phyloP scores from a whole-genome alignment of 2,113 vertebrate genomes.

The Callorhinus ursinus region DNA sequence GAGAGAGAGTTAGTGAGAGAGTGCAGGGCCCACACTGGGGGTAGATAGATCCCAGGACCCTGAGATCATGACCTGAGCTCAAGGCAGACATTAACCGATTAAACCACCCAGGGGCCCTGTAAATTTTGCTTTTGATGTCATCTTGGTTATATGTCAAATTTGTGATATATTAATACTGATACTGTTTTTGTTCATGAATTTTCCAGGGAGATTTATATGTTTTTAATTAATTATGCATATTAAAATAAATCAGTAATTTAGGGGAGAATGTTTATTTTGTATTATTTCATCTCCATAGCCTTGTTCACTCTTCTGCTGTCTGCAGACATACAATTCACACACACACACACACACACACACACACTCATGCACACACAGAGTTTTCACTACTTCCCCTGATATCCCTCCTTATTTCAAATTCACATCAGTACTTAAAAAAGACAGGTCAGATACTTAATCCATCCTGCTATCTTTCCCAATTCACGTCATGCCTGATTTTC shows the following conservation, averaged over 20 bases:
- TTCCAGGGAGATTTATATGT: not conserved
- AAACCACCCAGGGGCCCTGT: not conserved
- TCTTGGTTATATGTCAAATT: not conserved
- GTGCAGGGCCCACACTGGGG: not conserved
- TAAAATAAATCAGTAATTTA: conserved; percentile 19
- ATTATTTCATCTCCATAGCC: not conserved
- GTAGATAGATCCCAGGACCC: not conserved
- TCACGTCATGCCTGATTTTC: not conserved
- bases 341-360: not conserved
- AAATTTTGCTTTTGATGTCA: not conserved
- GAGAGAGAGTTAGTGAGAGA: not conserved
- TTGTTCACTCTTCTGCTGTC: not conserved
- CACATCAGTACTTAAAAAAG: not conserved
- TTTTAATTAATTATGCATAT: conserved; percentile 1
- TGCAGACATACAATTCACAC: not conserved
- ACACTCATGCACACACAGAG: not conserved
- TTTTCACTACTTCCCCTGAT: not conserved
- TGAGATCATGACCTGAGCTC: not conserved
- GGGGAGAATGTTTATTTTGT: not conserved
- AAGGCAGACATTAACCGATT: too few species aligned
- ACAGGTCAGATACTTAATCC: not conserved
- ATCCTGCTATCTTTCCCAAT: not conserved
- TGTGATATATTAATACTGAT: not conserved
- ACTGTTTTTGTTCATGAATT: not conserved
- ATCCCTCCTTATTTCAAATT: not conserved